Conservation (phyloP, 2,113 vertebrate genomes). For the Cairina moschata region DNA sequence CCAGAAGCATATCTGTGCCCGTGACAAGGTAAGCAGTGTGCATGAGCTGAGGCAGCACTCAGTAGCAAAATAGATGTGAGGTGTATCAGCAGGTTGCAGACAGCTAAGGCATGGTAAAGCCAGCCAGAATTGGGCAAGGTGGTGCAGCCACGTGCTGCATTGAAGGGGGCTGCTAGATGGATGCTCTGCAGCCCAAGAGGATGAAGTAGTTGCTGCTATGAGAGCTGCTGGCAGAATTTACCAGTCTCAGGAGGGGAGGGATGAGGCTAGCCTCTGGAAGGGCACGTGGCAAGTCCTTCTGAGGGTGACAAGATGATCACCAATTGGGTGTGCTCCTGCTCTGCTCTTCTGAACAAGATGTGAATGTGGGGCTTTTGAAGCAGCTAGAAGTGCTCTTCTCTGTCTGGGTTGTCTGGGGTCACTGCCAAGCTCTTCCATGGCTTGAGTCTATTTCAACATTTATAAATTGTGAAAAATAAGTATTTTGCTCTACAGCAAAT, state of each 20-base stretch:
- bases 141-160: accelerated
- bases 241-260: neutral
- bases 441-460: neutral
- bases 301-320: neutral
- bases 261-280: neutral
- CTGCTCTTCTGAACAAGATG: neutral
- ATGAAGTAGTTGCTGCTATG: neutral
- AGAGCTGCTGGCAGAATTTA: neutral
- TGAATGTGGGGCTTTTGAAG: neutral
- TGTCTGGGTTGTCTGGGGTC: neutral
- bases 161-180: neutral
- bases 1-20: slow-evolving; percentile 86
- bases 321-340: neutral
- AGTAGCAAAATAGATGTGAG: accelerated
- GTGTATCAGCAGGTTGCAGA: neutral
- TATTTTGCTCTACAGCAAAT: neutral
- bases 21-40: slow-evolving; percentile 85
- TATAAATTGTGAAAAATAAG: neutral
- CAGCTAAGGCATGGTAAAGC: accelerated
- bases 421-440: accelerated
- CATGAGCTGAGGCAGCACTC: accelerated
- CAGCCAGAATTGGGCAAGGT: neutral
- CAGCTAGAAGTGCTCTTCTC: neutral
- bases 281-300: neutral
- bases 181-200: neutral